These are phyloP conservation scores for Indri indri DNA, from an alignment of 2,113 vertebrate species.

Conservation along the genomic window DNA sequence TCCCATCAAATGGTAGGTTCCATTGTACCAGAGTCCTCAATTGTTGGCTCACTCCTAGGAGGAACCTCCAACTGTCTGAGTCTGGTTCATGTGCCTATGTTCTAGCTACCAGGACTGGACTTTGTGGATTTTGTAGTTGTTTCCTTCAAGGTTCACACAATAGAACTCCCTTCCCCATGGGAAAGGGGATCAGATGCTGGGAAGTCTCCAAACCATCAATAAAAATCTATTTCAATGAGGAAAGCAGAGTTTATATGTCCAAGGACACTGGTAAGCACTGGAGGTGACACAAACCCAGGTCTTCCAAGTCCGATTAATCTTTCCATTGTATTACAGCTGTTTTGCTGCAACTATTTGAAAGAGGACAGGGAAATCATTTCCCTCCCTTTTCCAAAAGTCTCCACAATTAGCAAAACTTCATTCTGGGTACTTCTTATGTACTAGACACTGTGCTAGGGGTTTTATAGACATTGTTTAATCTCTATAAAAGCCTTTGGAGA, in stretches of 20 bases:
- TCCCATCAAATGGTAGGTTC: not conserved
- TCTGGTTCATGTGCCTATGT: not conserved
- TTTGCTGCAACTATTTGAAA: conserved; percentile 11
- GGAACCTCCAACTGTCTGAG: not conserved
- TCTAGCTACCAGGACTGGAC: not conserved
- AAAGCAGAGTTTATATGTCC: not conserved
- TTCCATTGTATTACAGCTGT: not conserved
- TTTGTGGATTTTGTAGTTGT: not conserved
- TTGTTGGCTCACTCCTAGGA: not conserved
- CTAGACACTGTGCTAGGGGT: not conserved
- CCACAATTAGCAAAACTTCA: not conserved
- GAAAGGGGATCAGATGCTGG: not conserved
- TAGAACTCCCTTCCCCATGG: not conserved
- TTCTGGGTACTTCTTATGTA: not conserved
- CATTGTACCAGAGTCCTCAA: not conserved
- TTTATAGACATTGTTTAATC: not conserved
- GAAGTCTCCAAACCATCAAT: not conserved
- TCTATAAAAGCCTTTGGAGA: not conserved
- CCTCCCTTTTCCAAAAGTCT: not conserved
- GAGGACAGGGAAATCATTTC: not conserved
- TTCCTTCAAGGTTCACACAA: conserved; percentile 17
- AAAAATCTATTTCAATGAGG: not conserved
- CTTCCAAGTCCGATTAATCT: not conserved
- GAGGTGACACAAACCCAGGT: not conserved
- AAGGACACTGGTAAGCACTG: not conserved